Conservation (phyloP, 2,113 vertebrate species). For the Phoenicopterus ruber region DNA sequence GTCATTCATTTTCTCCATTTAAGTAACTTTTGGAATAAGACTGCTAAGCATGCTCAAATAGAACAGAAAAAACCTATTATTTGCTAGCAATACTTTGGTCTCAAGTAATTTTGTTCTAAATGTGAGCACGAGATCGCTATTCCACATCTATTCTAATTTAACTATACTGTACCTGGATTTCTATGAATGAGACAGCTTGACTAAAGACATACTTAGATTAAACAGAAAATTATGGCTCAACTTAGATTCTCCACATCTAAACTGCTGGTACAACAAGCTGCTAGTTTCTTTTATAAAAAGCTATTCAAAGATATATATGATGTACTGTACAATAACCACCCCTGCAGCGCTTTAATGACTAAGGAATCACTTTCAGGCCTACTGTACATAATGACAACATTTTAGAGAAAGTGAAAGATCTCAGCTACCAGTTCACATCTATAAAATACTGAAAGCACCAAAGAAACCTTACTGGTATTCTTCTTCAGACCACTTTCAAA, state of each 20-base stretch:
- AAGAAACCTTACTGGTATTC: constrained; percentile 77
- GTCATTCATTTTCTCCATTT: neutral
- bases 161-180: neutral
- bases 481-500: constrained; percentile 72
- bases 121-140: neutral
- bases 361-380: neutral
- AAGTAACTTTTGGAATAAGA: neutral
- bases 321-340: neutral
- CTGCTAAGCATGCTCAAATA: neutral
- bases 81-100: neutral
- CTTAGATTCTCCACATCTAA: neutral
- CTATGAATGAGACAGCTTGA: neutral
- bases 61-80: neutral
- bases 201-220: neutral
- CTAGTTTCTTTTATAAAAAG: neutral
- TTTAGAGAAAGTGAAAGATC: neutral
- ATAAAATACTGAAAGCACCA: neutral
- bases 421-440: neutral
- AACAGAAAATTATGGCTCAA: neutral
- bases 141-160: neutral
- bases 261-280: neutral
- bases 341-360: neutral
- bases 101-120: constrained; percentile 24
- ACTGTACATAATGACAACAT: neutral
- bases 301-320: neutral